Evolutionary conservation across 2,113 vertebrate species (phyloP), one percentile per base, ranked within the genome.

Genomic region (Tichodroma muraria): DNA sequence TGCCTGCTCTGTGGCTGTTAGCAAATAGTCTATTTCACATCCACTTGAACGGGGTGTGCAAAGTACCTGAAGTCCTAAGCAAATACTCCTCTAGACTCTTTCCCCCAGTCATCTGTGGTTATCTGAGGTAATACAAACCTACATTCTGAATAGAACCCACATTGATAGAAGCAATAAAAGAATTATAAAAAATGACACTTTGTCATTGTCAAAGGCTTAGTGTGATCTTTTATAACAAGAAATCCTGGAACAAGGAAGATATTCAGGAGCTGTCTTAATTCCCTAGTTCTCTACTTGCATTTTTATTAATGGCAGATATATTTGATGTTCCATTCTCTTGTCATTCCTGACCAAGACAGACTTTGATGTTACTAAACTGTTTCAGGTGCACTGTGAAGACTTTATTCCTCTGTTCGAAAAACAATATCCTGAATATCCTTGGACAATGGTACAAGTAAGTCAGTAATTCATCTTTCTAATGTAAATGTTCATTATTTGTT

Each of bases 391-490:
- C 90, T 99, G 97, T 33, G 95, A 99, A 50, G 98, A 99, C 57
- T 99, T 99, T 90, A 98, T 99, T 79, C 98, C 98, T 2, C 97
- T 98, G 92, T 99, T 99, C 97, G 99, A 99, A 97, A 97, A 98
- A 60, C 99, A 99, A 47, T 98, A 99, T 89, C 98, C 98, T 12
- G 98, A 98, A n/a, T 96, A 98, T 88, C 97, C 98, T 18, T 99
- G 99, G 99, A 97, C 96, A 68, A 81, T 80, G 0, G 97, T 99
- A 44, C 98, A 99, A 97, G 99, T 99, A 96, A 96, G 98, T 92
- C 33, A 66, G 44, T 18, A 40, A 9, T 68, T 89, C 15, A 8
- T 72, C 38, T 95, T 90, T 69, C 25, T 85, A 2, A 1, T 70
- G 15, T 77, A 54, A 80, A 66, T 44, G 10, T 38, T 84, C 22